Conservation (phyloP, 2,888 invertebrate species). For the Coleophora deauratella region DNA sequence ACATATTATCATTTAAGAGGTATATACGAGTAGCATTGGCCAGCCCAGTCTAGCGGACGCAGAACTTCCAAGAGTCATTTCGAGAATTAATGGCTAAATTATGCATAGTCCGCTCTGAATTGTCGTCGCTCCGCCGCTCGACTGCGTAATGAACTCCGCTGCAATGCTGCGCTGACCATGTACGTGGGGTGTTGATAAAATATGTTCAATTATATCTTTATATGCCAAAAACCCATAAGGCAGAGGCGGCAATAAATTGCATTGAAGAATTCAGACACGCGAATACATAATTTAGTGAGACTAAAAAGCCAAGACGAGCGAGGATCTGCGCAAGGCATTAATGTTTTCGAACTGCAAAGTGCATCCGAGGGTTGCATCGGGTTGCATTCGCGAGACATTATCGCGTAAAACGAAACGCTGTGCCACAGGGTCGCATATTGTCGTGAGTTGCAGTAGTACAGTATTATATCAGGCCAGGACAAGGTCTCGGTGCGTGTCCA, state of each 20-base stretch:
- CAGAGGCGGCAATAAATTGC: conserved; percentile 5
- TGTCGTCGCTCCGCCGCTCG: conserved; percentile 51
- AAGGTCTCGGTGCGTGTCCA: conserved; percentile 50
- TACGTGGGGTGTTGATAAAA: conserved; percentile 37
- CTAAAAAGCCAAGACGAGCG: conserved; percentile 10
- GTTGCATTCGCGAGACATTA: conserved; percentile 38
- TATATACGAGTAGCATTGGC: conserved; percentile 41
- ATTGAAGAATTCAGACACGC: conserved; percentile 9
- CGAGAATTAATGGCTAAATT: conserved; percentile 67
- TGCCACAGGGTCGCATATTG: conserved; percentile 3
- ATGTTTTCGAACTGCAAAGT: conserved; percentile 34
- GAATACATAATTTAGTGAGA: conserved; percentile 12
- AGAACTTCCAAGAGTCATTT: conserved; percentile 65
- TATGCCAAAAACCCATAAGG: conserved; percentile 19
- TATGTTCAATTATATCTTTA: conserved; percentile 37
- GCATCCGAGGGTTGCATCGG: conserved; percentile 42
- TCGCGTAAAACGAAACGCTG: conserved; percentile 34
- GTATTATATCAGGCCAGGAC: too few relatives aligned
- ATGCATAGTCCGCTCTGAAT: conserved; percentile 65
- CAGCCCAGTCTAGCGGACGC: conserved; percentile 48
- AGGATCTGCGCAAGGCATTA: conserved; percentile 20
- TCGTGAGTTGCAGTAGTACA: too few relatives aligned
- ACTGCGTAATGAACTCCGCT: conserved; percentile 56
- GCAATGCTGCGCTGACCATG: conserved; percentile 40
- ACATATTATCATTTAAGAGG: conserved; percentile 25